Conservation (phyloP, 2,888 invertebrate genomes). For the Polyommatus iphigenia region DNA sequence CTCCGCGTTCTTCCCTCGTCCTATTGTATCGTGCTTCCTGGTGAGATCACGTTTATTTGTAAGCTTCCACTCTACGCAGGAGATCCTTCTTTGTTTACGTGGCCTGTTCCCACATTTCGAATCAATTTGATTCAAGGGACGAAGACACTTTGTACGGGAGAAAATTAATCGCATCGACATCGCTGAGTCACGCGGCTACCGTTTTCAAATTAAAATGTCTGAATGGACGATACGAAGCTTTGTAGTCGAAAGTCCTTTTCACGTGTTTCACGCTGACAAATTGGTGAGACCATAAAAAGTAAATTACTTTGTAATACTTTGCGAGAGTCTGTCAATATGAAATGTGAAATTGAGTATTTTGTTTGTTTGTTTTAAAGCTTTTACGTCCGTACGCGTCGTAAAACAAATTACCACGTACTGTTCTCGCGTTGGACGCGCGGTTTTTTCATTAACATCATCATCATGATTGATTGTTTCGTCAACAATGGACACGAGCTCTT, state of each 20-base stretch:
- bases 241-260: constrained; percentile 29
- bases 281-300: constrained; percentile 44
- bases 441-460: neutral
- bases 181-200: constrained; percentile 74
- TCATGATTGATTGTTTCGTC: neutral
- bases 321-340: neutral
- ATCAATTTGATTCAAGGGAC: constrained; percentile 62
- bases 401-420: constrained; percentile 10
- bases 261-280: constrained; percentile 23
- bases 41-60: constrained; percentile 68
- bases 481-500: neutral
- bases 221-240: constrained; percentile 47
- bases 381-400: neutral
- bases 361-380: constrained; percentile 17
- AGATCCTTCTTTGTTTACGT: constrained; percentile 58
- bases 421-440: neutral
- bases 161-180: constrained; percentile 72
- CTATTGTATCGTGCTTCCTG: constrained; percentile 62
- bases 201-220: constrained; percentile 70
- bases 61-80: constrained; percentile 48
- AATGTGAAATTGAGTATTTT: constrained; percentile 16
- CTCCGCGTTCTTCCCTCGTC: constrained; percentile 55
- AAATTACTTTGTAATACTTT: constrained; percentile 15
- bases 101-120: constrained; percentile 53
- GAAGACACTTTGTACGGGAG: constrained; percentile 50